Evolutionary conservation across 2,113 vertebrate species (phyloP).

Genomic region (Cyprinodon brontotheroides): DNA sequence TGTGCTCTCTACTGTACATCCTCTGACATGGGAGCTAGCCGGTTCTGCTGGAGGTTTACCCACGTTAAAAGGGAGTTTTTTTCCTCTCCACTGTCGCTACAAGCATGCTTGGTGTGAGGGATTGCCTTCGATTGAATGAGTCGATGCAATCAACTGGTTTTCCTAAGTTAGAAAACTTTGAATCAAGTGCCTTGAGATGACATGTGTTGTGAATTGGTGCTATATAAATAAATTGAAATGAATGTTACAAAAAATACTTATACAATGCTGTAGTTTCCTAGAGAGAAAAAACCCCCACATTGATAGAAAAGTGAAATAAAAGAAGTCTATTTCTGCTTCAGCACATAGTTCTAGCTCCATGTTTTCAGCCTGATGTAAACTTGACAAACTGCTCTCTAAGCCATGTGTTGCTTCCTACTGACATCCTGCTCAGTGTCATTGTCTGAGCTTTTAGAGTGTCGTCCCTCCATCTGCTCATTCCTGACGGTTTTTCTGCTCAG

Average conservation of each 20-base stretch:
- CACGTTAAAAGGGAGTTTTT: too few species aligned
- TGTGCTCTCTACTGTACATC: too few species aligned
- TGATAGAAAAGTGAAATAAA: background rate
- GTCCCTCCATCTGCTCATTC: constrained; percentile 65
- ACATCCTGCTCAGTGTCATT: constrained; percentile 43
- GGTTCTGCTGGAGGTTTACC: too few species aligned
- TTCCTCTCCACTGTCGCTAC: too few species aligned
- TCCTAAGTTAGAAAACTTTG: too few species aligned
- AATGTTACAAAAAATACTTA: background rate
- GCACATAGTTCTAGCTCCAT: constrained; percentile 7
- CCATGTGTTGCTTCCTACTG: constrained; percentile 39
- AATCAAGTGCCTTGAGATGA: too few species aligned
- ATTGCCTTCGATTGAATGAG: too few species aligned
- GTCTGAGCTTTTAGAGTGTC: constrained; percentile 57
- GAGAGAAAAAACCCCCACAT: background rate
- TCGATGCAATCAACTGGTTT: too few species aligned
- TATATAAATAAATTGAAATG: too few species aligned
- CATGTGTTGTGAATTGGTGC: too few species aligned
- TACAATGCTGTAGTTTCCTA: background rate
- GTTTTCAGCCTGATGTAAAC: constrained; percentile 10
- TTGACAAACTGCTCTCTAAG: constrained; percentile 40
- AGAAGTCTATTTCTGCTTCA: background rate
- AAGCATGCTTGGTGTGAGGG: too few species aligned
- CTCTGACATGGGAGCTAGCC: too few species aligned
- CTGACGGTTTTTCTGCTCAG: constrained; percentile 39